phyloP scores from a whole-genome alignment of 64 coral and sea anemone species.

The Platygyra sinensis region DNA sequence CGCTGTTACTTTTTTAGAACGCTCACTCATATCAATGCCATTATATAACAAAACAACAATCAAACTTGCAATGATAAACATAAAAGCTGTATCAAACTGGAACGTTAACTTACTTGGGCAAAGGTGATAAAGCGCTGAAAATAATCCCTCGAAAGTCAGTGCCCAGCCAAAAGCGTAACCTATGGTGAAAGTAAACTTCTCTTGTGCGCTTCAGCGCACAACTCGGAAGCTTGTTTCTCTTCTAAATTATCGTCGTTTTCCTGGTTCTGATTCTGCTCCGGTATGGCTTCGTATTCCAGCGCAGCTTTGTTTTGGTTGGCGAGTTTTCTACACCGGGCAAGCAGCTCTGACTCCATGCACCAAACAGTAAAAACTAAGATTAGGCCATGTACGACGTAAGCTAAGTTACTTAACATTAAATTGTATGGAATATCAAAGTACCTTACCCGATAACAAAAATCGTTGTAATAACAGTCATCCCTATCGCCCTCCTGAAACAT shows the following conservation, averaged over 20 bases:
- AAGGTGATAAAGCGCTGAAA: slow-evolving; percentile 63
- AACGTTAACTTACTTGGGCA: slow-evolving; percentile 69
- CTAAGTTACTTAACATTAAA: slow-evolving; percentile 69
- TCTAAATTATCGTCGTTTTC: not conserved
- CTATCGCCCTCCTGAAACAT: slow-evolving; percentile 65
- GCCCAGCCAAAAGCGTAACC: slow-evolving; percentile 73
- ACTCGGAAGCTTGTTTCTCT: not conserved
- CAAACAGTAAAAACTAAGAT: slow-evolving; percentile 49
- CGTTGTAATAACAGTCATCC: slow-evolving; percentile 71
- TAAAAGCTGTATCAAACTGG: slow-evolving; percentile 75
- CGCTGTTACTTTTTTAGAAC: not conserved
- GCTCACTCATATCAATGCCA: slow-evolving; percentile 20
- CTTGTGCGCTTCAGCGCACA: slow-evolving; percentile 33
- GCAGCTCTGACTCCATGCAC: slow-evolving; percentile 56
- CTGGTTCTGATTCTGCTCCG: too few relatives aligned
- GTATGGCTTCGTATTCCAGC: too few relatives aligned
- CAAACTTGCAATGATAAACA: slow-evolving; percentile 52
- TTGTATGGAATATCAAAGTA: slow-evolving; percentile 55
- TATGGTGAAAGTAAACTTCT: slow-evolving; percentile 49
- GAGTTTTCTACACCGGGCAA: slow-evolving; percentile 31
- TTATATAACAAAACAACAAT: slow-evolving; percentile 50
- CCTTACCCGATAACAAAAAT: slow-evolving; percentile 62
- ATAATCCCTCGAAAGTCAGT: slow-evolving; percentile 51
- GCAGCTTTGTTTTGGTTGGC: not conserved
- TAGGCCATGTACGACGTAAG: slow-evolving; percentile 55